Evolutionary conservation across 2,888 invertebrate genomes (phyloP), one percentile per base, ranked within the genome.

Genomic region (Eupelmus urozonus): DNA sequence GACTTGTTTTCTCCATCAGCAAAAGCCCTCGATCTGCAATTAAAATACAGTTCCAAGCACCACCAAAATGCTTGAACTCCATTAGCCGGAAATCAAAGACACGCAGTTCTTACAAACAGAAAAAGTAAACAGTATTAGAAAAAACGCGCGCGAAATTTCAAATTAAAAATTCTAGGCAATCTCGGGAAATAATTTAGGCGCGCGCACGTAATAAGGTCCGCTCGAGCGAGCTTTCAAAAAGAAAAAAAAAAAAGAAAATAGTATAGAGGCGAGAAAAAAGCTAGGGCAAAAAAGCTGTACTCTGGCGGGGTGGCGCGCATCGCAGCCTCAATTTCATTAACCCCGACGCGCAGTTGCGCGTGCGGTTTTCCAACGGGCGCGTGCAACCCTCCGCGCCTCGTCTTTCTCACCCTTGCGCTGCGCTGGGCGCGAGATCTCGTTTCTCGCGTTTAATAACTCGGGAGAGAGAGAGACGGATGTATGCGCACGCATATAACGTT

Each of bases 241-340:
- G 9, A 34, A 34, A 34, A 34, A 34, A 34, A 34, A 34, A 34
- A 34, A 34, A 34, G 9, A 34, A 34, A 34, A 34, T 5, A 34
- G 9, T 5, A 34, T 34, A 9, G 29, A 9, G 29, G 13, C 5
- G 5, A 16, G 16, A 45, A 13, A 45, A 45, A 11, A 13, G 59
- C 3, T 27, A 34, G 60, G 13, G 7, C 11, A 5, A 60, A 60
- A 60, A 49, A 65, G 25, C 5, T n/a, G n/a, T n/a, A n/a, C n/a
- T n/a, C n/a, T n/a, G 27, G 18, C 2, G 25, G 49, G n/a, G 16
- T 49, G 2, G 40, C 34, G 40, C 67, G 23, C 40, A 63, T 72
- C 62, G 16, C 62, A 53, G 53, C 63, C 63, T 72, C 63, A 62
- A 72, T 73, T 73, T 73, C 65, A 73, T 73, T 73, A 73, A 73